Conservation (phyloP, 2,113 vertebrate genomes). For the Hippocampus abdominalis region DNA sequence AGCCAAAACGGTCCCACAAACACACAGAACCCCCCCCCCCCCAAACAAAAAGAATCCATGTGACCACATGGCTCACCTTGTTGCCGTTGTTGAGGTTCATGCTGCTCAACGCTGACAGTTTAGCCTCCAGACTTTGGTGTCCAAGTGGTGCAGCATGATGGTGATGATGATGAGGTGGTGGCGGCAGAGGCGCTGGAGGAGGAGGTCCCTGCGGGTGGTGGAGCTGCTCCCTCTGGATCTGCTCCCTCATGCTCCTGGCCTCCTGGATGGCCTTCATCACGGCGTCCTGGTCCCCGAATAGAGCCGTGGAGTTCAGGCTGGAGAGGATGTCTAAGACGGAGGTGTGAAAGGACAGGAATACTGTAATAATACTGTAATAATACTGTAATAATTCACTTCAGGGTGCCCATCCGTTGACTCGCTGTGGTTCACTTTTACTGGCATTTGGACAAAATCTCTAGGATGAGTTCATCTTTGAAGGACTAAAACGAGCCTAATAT, state of each 20-base stretch:
- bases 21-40: neutral
- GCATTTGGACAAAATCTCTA: too few relatives aligned
- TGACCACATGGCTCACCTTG: conserved; percentile 77
- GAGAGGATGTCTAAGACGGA: conserved; percentile 89
- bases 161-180: neutral
- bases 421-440: neutral
- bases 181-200: neutral
- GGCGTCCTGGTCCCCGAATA: conserved; percentile 97
- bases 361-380: neutral
- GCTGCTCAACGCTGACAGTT: conserved; percentile 83
- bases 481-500: too few relatives aligned
- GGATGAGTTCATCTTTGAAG: too few relatives aligned
- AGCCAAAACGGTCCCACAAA: neutral
- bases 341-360: neutral
- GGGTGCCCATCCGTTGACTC: neutral
- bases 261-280: conserved; percentile 99
- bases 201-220: conserved; percentile 83
- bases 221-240: conserved; percentile 88
- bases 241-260: conserved; percentile 95
- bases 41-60: neutral
- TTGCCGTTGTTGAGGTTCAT: conserved; percentile 93
- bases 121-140: conserved; percentile 81
- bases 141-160: conserved; percentile 7
- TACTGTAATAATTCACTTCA: conserved; percentile 1
- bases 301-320: conserved; percentile 93